A percentile compares a stretch with the other conserved stretches of the same genome.
Evolutionary conservation across 2,888 invertebrate species (phyloP).

Genomic region (Tolmerus cingulatus): DNA sequence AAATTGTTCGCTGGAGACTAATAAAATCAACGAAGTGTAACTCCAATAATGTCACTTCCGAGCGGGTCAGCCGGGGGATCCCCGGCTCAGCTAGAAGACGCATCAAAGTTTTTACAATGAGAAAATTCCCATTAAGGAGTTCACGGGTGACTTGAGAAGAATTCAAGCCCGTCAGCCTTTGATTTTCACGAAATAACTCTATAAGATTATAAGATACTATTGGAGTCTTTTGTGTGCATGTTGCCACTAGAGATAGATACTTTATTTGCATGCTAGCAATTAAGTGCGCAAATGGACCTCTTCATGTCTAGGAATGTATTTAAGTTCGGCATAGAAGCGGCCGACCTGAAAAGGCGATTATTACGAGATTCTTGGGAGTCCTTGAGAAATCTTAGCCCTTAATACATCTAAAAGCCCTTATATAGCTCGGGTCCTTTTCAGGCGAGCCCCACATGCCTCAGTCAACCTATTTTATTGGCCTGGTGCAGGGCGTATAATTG

Average conservation of each 20-base stretch:
- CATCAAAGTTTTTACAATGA: conserved; percentile 47
- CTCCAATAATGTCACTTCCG: conserved; percentile 49
- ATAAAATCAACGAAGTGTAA: conserved; percentile 50
- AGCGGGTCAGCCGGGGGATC: conserved; percentile 42
- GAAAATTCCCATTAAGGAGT: conserved; percentile 46
- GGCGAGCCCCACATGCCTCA: not conserved
- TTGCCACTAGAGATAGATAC: not conserved
- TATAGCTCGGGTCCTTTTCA: not conserved
- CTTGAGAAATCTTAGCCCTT: not conserved
- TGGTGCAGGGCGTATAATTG: not conserved
- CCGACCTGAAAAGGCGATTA: not conserved
- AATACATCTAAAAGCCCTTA: not conserved
- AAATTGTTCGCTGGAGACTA: conserved; percentile 49
- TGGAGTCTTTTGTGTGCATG: not conserved
- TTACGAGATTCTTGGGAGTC: not conserved
- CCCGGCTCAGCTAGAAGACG: conserved; percentile 17
- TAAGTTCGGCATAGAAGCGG: not conserved
- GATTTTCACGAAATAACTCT: not conserved
- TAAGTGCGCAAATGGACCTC: not conserved
- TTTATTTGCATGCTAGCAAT: not conserved
- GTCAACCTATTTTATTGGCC: conserved; percentile 6
- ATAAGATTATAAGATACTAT: not conserved
- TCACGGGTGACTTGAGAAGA: conserved; percentile 45
- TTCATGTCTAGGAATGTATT: not conserved
- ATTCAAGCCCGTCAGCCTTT: conserved; percentile 10